Conservation (phyloP, 2,113 vertebrate species). For the Chrysochloris asiatica region DNA sequence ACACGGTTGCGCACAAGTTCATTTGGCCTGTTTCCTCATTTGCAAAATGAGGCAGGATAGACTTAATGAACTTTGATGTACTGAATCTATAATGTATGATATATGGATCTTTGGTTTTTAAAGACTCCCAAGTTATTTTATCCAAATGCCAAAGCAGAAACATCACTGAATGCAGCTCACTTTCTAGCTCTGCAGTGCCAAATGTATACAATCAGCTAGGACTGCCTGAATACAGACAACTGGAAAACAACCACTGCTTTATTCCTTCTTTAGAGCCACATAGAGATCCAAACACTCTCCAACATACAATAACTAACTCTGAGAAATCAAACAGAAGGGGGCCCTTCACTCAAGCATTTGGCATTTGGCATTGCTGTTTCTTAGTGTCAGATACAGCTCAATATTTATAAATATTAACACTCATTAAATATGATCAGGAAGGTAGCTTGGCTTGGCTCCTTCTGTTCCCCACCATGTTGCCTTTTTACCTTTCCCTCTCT, state of each 20-base stretch:
- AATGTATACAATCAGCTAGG: background rate
- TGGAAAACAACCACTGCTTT: background rate
- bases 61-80: background rate
- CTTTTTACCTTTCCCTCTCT: background rate
- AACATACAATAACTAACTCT: background rate
- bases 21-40: background rate
- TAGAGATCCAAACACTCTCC: background rate
- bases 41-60: background rate
- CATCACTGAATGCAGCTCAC: background rate
- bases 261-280: background rate
- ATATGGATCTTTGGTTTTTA: background rate
- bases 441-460: background rate
- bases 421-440: background rate
- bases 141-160: background rate
- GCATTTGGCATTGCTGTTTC: background rate
- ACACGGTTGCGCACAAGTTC: background rate
- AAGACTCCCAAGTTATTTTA: background rate
- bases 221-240: background rate
- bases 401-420: slow-evolving; percentile 8
- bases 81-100: background rate
- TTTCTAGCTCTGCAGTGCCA: background rate
- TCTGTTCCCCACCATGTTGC: background rate
- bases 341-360: background rate
- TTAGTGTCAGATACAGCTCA: background rate
- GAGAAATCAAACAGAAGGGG: background rate